A percentile compares a stretch with the other conserved stretches of the same genome.
These are phyloP conservation scores for Pseudoips prasinana DNA, from an alignment of 2,888 invertebrate species.

Conservation along the genomic window DNA sequence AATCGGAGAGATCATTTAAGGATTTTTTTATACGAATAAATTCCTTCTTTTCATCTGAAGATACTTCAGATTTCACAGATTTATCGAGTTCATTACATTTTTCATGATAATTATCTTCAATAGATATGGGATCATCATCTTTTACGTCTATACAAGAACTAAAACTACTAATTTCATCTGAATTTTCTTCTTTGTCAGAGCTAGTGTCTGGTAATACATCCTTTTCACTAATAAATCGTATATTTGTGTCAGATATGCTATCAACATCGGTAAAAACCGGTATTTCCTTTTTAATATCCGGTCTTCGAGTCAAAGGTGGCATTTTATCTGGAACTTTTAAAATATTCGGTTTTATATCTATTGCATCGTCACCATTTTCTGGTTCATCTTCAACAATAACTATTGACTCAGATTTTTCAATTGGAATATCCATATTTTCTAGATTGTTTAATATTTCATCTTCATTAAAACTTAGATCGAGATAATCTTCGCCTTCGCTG, in stretches of 20 bases:
- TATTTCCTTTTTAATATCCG: constrained; percentile 10
- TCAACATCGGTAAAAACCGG: constrained; percentile 14
- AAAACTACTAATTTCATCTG: constrained; percentile 4
- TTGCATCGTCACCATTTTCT: not conserved
- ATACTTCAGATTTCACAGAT: not conserved
- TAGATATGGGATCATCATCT: no score
- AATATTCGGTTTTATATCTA: constrained; percentile 3
- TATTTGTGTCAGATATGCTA: constrained; percentile 33
- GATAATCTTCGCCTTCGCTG: no score
- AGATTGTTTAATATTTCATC: constrained; percentile 48
- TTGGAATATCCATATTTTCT: constrained; percentile 56
- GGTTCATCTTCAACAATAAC: not conserved
- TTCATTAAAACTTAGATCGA: constrained; percentile 40
- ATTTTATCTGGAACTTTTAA: constrained; percentile 5
- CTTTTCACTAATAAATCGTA: constrained; percentile 32
- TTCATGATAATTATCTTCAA: no score
- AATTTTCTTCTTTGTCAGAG: not conserved
- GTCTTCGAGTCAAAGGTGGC: constrained; percentile 10
- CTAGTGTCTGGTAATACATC: constrained; percentile 1
- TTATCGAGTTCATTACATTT: no score
- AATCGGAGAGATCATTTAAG: constrained; percentile 26
- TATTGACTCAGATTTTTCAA: constrained; percentile 20
- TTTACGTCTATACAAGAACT: constrained; percentile 3
- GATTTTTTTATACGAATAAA: constrained; percentile 7
- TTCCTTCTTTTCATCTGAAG: not conserved